Evolutionary conservation across 1,140 invertebrate genomes (phyloP).

Genomic region (Drosophila obscura): DNA sequence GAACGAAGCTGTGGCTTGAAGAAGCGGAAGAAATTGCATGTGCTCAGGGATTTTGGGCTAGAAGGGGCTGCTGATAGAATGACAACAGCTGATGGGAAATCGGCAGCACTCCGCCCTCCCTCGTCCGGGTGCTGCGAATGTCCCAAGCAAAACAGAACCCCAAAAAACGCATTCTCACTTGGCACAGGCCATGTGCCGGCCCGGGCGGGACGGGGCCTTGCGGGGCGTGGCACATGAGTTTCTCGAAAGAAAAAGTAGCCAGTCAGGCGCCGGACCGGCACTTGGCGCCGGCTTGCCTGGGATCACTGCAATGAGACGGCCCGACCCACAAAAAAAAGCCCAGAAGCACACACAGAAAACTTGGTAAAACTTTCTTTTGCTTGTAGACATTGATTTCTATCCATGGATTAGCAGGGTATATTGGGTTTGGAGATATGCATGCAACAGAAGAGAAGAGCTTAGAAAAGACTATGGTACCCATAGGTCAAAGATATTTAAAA

Average conservation of each 20-base stretch:
- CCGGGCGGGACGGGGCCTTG: not conserved
- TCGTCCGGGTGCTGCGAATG: constrained; percentile 40
- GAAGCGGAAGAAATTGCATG: constrained; percentile 31
- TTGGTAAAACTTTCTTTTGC: constrained; percentile 40
- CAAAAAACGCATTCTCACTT: constrained; percentile 31
- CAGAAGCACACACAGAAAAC: constrained; percentile 6
- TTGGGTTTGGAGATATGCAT: too few relatives aligned
- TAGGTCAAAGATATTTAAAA: too few relatives aligned
- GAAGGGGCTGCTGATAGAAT: constrained; percentile 7
- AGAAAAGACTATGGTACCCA: too few relatives aligned
- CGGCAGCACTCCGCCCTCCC: too few relatives aligned
- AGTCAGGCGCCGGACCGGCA: constrained; percentile 53
- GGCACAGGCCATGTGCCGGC: not conserved
- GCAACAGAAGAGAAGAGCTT: too few relatives aligned
- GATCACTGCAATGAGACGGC: constrained; percentile 6
- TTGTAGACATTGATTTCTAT: too few relatives aligned
- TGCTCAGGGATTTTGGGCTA: not conserved
- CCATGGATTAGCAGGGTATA: too few relatives aligned
- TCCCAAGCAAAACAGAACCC: constrained; percentile 66
- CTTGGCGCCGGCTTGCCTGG: constrained; percentile 50
- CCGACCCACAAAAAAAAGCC: constrained; percentile 29
- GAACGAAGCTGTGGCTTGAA: not conserved
- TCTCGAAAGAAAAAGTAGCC: constrained; percentile 40
- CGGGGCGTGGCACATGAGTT: constrained; percentile 37
- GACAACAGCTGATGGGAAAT: constrained; percentile 32